Conservation (phyloP, 1,140 invertebrate species). For the Zaprionus inermis region DNA sequence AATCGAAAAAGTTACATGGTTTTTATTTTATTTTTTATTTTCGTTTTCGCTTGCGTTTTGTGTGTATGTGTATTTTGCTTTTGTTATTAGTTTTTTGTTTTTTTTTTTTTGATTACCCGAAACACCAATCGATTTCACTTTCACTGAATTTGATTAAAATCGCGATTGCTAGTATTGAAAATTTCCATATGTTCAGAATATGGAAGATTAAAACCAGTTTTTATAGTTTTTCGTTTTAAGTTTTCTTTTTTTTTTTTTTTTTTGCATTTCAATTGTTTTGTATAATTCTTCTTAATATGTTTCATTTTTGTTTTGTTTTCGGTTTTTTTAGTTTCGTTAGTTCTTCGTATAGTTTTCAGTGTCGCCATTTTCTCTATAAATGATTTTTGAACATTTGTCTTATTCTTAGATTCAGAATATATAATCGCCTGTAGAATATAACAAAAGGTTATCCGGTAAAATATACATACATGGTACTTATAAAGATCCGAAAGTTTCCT, state of each 20-base stretch:
- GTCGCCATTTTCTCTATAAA: constrained; percentile 20
- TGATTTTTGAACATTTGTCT: constrained; percentile 1
- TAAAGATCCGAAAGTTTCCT: constrained; percentile 34
- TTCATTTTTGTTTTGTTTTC: neutral
- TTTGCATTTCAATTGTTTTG: neutral
- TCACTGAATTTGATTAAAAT: constrained; percentile 49
- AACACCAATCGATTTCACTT: constrained; percentile 48
- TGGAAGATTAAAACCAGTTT: constrained; percentile 48
- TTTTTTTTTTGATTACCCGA: constrained; percentile 34
- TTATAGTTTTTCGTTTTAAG: constrained; percentile 15
- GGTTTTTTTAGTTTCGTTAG: neutral
- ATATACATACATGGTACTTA: constrained; percentile 12
- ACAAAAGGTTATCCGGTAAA: constrained; percentile 26
- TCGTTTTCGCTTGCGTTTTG: neutral
- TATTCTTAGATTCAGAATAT: constrained; percentile 15
- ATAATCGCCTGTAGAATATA: constrained; percentile 31
- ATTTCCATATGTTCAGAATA: constrained; percentile 25
- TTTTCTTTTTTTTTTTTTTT: constrained; percentile 10
- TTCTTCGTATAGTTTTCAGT: constrained; percentile 15
- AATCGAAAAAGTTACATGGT: constrained; percentile 42
- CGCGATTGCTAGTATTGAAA: constrained; percentile 49
- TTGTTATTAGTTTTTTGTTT: neutral
- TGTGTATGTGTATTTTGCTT: neutral
- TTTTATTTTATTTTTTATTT: constrained; percentile 2
- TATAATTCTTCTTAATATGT: constrained; percentile 13